Percentiles rank a stretch among this genome's conserved stretches.
Conservation (phyloP, 1,140 invertebrate genomes). For the Drosophila prosaltans region DNA sequence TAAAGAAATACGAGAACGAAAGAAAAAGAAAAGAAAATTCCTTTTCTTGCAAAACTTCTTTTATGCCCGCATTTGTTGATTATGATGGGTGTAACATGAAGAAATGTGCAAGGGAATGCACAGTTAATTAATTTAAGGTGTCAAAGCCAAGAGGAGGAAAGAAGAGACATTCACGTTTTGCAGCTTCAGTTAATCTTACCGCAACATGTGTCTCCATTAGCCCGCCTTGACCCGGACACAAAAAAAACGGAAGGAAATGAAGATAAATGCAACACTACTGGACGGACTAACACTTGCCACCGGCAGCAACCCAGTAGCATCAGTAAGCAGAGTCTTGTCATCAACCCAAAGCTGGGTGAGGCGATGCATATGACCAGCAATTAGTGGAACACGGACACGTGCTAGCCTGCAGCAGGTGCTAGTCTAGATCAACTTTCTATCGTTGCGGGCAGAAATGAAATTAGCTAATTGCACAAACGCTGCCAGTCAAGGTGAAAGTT, state of each 20-base stretch:
- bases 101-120: neutral
- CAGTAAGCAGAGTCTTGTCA: neutral
- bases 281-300: constrained; percentile 30
- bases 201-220: constrained; percentile 68
- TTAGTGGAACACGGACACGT: constrained; percentile 46
- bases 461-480: constrained; percentile 71
- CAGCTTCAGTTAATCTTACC: constrained; percentile 43
- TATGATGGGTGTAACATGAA: neutral
- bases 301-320: constrained; percentile 1
- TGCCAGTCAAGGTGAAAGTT: constrained; percentile 59
- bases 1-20: no score
- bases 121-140: constrained; percentile 44
- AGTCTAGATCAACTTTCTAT: constrained; percentile 56
- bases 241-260: constrained; percentile 47
- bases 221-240: constrained; percentile 23
- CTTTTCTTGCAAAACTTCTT: neutral
- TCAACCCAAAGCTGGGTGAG: constrained; percentile 2
- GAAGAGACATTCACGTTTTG: neutral
- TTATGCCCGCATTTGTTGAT: neutral
- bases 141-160: neutral
- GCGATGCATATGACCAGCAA: constrained; percentile 41
- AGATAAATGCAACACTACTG: constrained; percentile 67
- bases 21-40: no score
- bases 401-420: constrained; percentile 13
- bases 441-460: constrained; percentile 61